Evolutionary conservation across 2,888 invertebrate species (phyloP).

Genomic region (Ophion obscuratus): DNA sequence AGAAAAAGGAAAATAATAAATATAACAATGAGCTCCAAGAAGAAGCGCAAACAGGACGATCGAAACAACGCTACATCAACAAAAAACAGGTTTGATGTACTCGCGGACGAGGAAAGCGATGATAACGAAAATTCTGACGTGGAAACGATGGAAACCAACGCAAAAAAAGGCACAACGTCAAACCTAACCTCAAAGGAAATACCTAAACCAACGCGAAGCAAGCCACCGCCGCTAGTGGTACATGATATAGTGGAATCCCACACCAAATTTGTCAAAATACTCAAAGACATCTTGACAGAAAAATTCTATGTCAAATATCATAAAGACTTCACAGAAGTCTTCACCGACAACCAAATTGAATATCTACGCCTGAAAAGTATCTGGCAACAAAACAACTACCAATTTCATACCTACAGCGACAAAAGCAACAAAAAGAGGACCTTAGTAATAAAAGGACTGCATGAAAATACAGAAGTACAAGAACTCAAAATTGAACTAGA

Average conservation of each 20-base stretch:
- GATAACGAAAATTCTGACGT: neutral
- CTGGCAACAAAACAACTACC: constrained; percentile 31
- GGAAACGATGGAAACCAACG: constrained; percentile 15
- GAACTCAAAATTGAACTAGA: constrained; percentile 59
- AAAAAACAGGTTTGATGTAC: constrained; percentile 6
- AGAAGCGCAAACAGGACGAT: constrained; percentile 17
- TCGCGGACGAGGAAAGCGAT: constrained; percentile 19
- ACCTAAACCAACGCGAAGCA: neutral
- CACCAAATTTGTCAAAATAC: constrained; percentile 16
- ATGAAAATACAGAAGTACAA: constrained; percentile 44
- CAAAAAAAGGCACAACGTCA: neutral
- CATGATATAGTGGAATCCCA: constrained; percentile 44
- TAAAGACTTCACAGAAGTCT: constrained; percentile 46
- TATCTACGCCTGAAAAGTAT: constrained; percentile 23
- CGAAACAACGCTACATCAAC: neutral
- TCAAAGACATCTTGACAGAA: constrained; percentile 22
- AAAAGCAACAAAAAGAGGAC: constrained; percentile 61
- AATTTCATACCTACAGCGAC: constrained; percentile 60
- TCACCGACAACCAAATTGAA: constrained; percentile 34
- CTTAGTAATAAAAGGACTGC: constrained; percentile 64
- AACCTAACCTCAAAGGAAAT: neutral
- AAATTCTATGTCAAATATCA: constrained; percentile 56
- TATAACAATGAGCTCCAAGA: neutral
- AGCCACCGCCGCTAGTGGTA: constrained; percentile 53
- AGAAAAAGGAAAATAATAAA: constrained; percentile 5